Evolutionary conservation across 2,888 invertebrate species (phyloP).

Genomic region (Cerceris rybyensis): DNA sequence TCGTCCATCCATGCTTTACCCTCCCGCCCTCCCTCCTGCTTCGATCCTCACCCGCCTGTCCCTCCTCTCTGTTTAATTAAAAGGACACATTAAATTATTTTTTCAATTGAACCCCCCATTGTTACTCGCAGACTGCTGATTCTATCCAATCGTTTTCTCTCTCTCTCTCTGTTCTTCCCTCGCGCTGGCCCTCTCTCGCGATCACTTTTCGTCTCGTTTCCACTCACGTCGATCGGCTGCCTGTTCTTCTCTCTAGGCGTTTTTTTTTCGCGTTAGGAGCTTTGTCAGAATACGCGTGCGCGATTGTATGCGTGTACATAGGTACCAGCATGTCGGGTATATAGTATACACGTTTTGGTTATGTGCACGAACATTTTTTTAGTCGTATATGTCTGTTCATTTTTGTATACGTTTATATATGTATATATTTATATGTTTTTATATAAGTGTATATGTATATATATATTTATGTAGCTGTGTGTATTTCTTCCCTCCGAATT

Average conservation of each 20-base stretch:
- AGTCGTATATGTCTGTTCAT: not conserved
- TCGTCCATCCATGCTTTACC: slow-evolving; percentile 62
- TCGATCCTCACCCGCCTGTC: slow-evolving; percentile 74
- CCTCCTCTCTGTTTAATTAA: slow-evolving; percentile 80
- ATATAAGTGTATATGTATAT: slow-evolving; percentile 1
- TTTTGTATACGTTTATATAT: slow-evolving; percentile 32
- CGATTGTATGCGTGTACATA: slow-evolving; percentile 43
- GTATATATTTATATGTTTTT: slow-evolving; percentile 21
- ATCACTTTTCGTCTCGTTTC: not conserved
- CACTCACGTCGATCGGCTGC: slow-evolving; percentile 39
- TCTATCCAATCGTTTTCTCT: slow-evolving; percentile 78
- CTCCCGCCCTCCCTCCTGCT: slow-evolving; percentile 40
- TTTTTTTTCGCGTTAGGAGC: slow-evolving; percentile 65
- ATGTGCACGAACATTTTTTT: not conserved
- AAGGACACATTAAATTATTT: slow-evolving; percentile 82
- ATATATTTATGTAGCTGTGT: slow-evolving; percentile 24
- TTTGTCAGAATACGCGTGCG: slow-evolving; percentile 68
- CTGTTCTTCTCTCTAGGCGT: slow-evolving; percentile 55
- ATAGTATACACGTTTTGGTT: not conserved
- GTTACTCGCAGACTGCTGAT: slow-evolving; percentile 81
- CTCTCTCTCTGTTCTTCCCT: slow-evolving; percentile 55
- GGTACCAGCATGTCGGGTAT: slow-evolving; percentile 10
- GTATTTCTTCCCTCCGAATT: slow-evolving; percentile 41
- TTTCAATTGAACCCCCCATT: slow-evolving; percentile 81
- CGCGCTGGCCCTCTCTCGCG: slow-evolving; percentile 9